Conservation (phyloP, 2,113 vertebrate species). For the Oxyura jamaicensis region DNA sequence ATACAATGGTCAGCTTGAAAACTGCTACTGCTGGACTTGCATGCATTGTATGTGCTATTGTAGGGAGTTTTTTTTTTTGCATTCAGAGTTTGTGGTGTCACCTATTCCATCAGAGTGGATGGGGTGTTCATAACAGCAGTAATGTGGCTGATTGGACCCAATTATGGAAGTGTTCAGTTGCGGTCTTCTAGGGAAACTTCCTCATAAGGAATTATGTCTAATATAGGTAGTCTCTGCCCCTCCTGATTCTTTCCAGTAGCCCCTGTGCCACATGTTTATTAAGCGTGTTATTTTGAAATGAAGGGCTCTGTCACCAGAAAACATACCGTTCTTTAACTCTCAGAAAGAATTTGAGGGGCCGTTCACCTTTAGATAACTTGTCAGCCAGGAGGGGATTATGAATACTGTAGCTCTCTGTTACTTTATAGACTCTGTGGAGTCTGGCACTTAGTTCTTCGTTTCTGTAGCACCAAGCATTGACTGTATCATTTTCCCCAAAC, state of each 20-base stretch:
- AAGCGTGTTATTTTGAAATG: background rate
- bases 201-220: background rate
- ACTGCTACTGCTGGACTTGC: background rate
- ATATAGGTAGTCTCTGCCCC: background rate
- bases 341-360: background rate
- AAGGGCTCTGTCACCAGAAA: background rate
- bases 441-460: background rate
- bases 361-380: background rate
- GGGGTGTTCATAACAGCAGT: background rate
- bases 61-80: background rate
- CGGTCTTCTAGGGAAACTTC: background rate
- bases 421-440: background rate
- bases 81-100: background rate
- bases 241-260: background rate
- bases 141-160: background rate
- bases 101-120: background rate
- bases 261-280: accelerated
- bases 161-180: background rate
- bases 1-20: background rate
- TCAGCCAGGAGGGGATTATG: background rate
- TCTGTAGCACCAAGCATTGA: background rate
- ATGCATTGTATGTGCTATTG: accelerated
- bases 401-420: background rate
- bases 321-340: background rate
- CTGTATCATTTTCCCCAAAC: background rate